Base-by-base conservation (phyloP, 2,888 invertebrate species). In the Melinaea menophilus region DNA sequence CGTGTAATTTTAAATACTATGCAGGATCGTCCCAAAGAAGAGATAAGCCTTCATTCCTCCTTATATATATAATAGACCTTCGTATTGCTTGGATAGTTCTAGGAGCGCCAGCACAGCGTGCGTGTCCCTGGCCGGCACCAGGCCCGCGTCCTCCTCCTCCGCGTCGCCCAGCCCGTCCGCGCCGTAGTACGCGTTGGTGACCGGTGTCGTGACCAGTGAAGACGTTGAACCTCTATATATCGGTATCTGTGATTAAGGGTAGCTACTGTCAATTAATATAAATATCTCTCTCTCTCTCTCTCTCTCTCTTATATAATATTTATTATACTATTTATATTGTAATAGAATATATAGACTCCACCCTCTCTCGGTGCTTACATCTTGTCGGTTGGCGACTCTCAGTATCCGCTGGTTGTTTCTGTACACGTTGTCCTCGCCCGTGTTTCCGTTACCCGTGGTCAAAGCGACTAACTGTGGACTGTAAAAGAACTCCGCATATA, bases 361-460 rank as follows among this genome's bases (percentile, higher is more conserved):
- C 22, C 22, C 22, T 22, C 22, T 22, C 22, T 22, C 22, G 22
- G 41, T 13, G 81, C 93, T 92, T 80, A 95, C 95, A 75, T 95
- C 93, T 69, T 90, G 86, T 66, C 93, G 86, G 31, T 90, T 84
- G 11, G 92, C 92, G 5, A 92, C 84, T 71, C 92, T 87, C 11
- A 96, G 80, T 60, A 95, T 92, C 70, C 94, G 91, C 55, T 94
- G 92, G 34, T 95, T 94, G 77, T 97, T 96, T 22, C 82, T 84
- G 37, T 92, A 91, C 0, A 94, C 95, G 76, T 95, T 93, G 11
- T 94, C 92, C 59, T 95, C 86, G 1, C 80, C 82, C 0, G 95
- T 94, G 76, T 96, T 97, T 1, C 97, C 97, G 71, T 93, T 91
- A 0, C 93, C 94, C 59, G 95, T 95, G 0, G 96, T 96, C 1